Evolutionary conservation across 2,888 invertebrate species (phyloP), one percentile per base, ranked within the genome.

Genomic region (Cactoblastis cactorum): DNA sequence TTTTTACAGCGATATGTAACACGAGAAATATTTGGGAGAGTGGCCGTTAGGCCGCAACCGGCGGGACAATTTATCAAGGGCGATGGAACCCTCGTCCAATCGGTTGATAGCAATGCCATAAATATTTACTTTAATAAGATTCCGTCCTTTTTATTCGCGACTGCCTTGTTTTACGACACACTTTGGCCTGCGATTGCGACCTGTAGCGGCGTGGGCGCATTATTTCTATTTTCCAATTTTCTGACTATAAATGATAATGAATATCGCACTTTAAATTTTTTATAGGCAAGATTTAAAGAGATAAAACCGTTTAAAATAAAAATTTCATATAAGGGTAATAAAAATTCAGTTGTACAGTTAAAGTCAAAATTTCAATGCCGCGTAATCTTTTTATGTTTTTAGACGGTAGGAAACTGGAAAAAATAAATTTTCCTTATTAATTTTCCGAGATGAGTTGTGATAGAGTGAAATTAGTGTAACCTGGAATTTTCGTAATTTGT

Each of bases 71-170:
- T 87, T 88, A 86, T 88, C 88, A 87, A 82, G 76, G 70, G 77
- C 74, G 80, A 74, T 78, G 69, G 74, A 76, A 83, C 83, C 83
- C 87, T 86, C 79, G 82, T 84, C 85, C 87, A 83, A 87, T 85
- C 83, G 85, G 78, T 83, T 85, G 85, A 87, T 85, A 80, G 85
- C 82, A 80, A 78, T 82, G 83, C 84, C 83, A 88, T 88, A 87
- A 88, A 89, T 89, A 88, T 88, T 88, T 88, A 86, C 86, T 88
- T 89, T 87, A 86, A 87, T 89, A 88, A 87, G 82, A 87, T 86
- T 84, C 83, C 78, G 81, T 82, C 83, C 83, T 77, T 86, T 84
- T 82, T 83, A 83, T 84, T 83, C 77, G 77, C 70, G 69, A 71
- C 67, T 74, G 70, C 72, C 77, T 80, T 83, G 81, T 84, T 86